phyloP scores from a whole-genome alignment of 2,888 invertebrate genomes.

The Agriopis aurantiaria region DNA sequence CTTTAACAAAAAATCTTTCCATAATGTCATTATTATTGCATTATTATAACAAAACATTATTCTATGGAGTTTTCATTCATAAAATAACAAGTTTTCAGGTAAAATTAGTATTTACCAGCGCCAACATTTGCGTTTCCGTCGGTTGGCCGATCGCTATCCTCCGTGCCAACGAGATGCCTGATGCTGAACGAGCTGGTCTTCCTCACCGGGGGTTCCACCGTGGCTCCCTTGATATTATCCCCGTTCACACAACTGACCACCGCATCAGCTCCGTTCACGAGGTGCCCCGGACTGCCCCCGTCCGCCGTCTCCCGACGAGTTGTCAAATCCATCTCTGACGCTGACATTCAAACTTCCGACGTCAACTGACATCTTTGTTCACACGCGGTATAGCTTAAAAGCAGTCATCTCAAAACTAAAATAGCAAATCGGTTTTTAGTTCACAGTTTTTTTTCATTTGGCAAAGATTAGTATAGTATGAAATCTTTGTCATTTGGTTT shows the following conservation, averaged over 20 bases:
- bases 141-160: constrained; percentile 67
- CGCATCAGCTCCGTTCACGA: constrained; percentile 44
- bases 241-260: constrained; percentile 65
- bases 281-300: constrained; percentile 51
- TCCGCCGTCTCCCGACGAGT: constrained; percentile 75
- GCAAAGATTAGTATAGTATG: no score
- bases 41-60: no score
- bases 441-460: constrained; percentile 8
- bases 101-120: constrained; percentile 69
- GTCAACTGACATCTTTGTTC: constrained; percentile 47
- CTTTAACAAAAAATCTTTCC: no score
- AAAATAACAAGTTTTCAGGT: no score
- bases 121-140: constrained; percentile 65
- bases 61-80: no score
- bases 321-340: constrained; percentile 79
- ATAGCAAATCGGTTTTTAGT: constrained; percentile 7
- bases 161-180: constrained; percentile 76
- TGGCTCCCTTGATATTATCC: constrained; percentile 70
- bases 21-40: no score
- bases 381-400: constrained; percentile 26
- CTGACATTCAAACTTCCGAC: constrained; percentile 39
- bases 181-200: constrained; percentile 79
- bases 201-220: constrained; percentile 64
- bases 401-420: constrained; percentile 25
- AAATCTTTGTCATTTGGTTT: not conserved